phyloP scores from a whole-genome alignment of 2,888 invertebrate genomes.

The Cotesia congregata region DNA sequence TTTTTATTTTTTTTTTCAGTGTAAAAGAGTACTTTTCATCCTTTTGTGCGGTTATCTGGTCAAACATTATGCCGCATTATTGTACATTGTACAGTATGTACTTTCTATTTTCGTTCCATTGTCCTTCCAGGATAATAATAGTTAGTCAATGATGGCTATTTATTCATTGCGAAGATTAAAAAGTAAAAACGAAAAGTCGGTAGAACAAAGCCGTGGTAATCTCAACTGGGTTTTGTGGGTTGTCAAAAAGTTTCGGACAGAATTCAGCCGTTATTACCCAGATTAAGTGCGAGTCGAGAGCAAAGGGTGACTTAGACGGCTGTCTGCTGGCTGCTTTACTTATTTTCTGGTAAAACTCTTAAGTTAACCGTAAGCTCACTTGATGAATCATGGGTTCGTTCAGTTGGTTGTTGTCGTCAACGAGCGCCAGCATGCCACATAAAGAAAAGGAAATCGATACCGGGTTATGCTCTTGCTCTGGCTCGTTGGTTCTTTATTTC shows the following conservation, averaged over 20 bases:
- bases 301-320: not conserved
- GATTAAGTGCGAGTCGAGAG: not conserved
- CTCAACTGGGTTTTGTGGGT: not conserved
- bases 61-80: not conserved
- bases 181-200: not conserved
- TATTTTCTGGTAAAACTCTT: not conserved
- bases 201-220: not conserved
- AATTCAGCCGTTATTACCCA: not conserved
- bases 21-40: too few relatives aligned
- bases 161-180: not conserved
- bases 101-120: not conserved
- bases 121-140: not conserved
- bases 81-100: not conserved
- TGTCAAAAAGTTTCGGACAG: not conserved
- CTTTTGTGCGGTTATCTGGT: not conserved
- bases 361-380: not conserved
- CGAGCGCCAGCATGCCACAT: not conserved
- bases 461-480: not conserved
- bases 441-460: conserved; percentile 27
- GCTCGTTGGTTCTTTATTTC: not conserved
- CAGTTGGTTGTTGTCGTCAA: not conserved
- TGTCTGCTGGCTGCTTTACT: not conserved
- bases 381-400: conserved; percentile 27
- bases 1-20: too few relatives aligned
- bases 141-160: not conserved